A percentile compares a stretch with the other conserved stretches of the same genome.
Conservation (phyloP, 2,797 vertebrate genomes). For the Dryobates pubescens region DNA sequence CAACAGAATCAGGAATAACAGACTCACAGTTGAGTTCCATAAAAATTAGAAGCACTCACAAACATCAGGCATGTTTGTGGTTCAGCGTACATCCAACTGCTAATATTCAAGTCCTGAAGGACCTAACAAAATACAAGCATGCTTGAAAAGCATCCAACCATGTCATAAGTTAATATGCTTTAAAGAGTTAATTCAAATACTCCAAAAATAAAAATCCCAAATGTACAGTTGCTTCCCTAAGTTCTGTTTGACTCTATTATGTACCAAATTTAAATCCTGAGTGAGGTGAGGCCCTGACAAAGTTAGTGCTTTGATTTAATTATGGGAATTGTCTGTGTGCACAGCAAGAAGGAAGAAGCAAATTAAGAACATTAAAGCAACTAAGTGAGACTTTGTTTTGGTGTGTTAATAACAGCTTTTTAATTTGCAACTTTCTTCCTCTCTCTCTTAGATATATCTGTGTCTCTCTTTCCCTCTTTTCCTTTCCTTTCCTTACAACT, state of each 20-base stretch:
- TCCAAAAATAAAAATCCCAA: neutral
- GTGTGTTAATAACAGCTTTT: neutral
- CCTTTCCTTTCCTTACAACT: neutral
- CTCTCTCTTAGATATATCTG: neutral
- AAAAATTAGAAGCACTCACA: neutral
- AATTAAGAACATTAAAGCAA: neutral
- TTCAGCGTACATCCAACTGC: neutral
- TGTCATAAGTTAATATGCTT: neutral
- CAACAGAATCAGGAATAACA: neutral
- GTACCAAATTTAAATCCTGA: neutral
- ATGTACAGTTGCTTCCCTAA: neutral
- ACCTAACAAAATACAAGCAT: neutral
- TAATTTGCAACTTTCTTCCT: neutral
- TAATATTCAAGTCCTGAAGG: neutral
- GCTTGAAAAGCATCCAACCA: neutral
- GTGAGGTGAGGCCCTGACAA: neutral
- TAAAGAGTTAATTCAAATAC: neutral
- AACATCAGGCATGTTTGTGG: neutral
- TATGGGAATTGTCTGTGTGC: neutral
- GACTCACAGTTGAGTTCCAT: neutral
- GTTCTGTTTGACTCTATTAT: neutral
- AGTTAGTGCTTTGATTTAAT: neutral
- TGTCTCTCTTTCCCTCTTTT: neutral
- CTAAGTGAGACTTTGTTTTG: neutral
- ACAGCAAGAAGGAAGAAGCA: neutral